Evolutionary conservation across 2,888 invertebrate species (phyloP).

Genomic region (Chymomyza caudatula): DNA sequence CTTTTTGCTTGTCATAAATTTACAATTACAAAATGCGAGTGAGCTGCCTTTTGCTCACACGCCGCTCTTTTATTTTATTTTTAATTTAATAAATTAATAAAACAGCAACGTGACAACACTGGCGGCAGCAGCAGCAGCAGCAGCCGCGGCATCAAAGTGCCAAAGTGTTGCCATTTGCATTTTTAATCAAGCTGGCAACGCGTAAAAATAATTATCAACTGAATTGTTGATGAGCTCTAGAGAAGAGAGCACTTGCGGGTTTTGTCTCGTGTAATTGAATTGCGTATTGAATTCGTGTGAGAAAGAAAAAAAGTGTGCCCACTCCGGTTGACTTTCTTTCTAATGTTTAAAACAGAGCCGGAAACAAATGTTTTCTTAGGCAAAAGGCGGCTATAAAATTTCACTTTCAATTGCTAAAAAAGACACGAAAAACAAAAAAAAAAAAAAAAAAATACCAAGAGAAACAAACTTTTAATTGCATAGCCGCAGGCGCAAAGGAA

Average conservation of each 20-base stretch:
- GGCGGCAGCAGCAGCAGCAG: constrained; percentile 57
- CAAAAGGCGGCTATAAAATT: not conserved
- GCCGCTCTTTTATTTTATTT: constrained; percentile 28
- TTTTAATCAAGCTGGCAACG: constrained; percentile 71
- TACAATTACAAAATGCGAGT: constrained; percentile 63
- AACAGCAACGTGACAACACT: constrained; percentile 71
- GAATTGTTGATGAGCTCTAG: constrained; percentile 61
- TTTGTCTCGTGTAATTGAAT: constrained; percentile 52
- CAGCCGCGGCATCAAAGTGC: constrained; percentile 72
- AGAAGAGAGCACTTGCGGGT: not conserved
- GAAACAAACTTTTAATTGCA: constrained; percentile 19
- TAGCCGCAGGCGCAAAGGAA: constrained; percentile 2
- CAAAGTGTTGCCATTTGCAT: constrained; percentile 76
- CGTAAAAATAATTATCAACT: constrained; percentile 75
- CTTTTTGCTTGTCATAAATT: constrained; percentile 46
- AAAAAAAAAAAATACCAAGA: not conserved
- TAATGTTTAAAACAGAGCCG: not conserved
- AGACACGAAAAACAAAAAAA: not conserved
- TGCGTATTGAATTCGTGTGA: constrained; percentile 57
- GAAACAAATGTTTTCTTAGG: not conserved
- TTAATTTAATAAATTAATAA: constrained; percentile 73
- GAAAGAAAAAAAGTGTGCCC: not conserved
- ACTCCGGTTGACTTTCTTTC: not conserved
- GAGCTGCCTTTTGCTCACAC: constrained; percentile 21
- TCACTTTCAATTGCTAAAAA: not conserved